Conservation (phyloP, 1,140 invertebrate species). For the Zaprionus inermis region DNA sequence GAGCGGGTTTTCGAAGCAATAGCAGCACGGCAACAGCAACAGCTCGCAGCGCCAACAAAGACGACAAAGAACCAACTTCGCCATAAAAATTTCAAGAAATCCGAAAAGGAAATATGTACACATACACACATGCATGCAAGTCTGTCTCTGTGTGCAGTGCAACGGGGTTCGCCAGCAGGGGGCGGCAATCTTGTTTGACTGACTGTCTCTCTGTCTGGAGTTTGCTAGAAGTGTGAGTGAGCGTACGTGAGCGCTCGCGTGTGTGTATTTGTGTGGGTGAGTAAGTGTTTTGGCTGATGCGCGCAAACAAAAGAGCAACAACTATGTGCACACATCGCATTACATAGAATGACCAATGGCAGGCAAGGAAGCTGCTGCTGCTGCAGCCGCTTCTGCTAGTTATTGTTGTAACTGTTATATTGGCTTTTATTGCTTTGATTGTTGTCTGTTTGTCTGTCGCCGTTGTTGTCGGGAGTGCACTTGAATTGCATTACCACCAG, state of each 20-base stretch:
- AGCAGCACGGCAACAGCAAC: not conserved
- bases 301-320: conserved; percentile 44
- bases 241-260: not conserved
- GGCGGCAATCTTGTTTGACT: conserved; percentile 52
- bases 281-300: conserved; percentile 35
- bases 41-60: conserved; percentile 53
- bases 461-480: conserved; percentile 15
- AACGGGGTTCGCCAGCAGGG: conserved; percentile 1
- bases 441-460: conserved; percentile 8
- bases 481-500: conserved; percentile 49
- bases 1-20: conserved; percentile 19
- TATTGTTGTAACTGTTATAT: conserved; percentile 17
- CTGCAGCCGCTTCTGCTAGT: conserved; percentile 7
- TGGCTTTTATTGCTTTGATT: conserved; percentile 42
- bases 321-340: conserved; percentile 21
- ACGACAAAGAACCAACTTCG: conserved; percentile 68
- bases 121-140: not conserved
- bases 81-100: conserved; percentile 52
- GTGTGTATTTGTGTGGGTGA: conserved; percentile 22
- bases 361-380: conserved; percentile 34
- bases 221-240: conserved; percentile 4
- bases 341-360: conserved; percentile 31
- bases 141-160: conserved; percentile 17
- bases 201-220: conserved; percentile 60
- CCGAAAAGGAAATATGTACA: conserved; percentile 40